Evolutionary conservation across 2,888 invertebrate species (phyloP).

Genomic region (Parochlus steinenii): DNA sequence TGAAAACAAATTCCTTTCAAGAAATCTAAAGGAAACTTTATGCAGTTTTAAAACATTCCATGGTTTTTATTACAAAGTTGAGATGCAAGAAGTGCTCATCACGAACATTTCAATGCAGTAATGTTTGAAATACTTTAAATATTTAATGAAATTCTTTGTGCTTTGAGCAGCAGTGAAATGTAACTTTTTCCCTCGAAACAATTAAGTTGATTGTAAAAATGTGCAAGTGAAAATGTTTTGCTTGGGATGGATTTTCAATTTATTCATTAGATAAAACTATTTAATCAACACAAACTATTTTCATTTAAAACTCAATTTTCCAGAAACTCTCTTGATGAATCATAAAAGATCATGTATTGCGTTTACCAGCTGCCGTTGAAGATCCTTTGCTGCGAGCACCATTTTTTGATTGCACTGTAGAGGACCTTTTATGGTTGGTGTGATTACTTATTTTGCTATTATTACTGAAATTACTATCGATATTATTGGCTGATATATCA

Average conservation of each 20-base stretch:
- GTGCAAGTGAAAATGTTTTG: not conserved
- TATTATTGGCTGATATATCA: slow-evolving; percentile 24
- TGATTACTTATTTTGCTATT: slow-evolving; percentile 12
- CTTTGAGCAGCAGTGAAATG: no score
- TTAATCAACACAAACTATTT: slow-evolving; percentile 1
- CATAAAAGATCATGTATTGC: slow-evolving; percentile 20
- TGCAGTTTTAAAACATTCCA: no score
- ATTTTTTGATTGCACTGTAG: slow-evolving; percentile 13
- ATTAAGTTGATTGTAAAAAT: not conserved
- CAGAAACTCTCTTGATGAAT: slow-evolving; percentile 20
- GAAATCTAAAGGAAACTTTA: no score
- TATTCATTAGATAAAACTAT: not conserved
- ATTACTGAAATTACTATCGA: slow-evolving; percentile 15
- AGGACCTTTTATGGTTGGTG: slow-evolving; percentile 14
- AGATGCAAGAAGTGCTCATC: no score
- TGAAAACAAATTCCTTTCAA: no score
- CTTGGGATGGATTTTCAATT: not conserved
- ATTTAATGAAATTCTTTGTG: not conserved
- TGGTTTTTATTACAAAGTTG: no score
- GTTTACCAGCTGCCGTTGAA: slow-evolving; percentile 14
- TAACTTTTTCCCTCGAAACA: no score
- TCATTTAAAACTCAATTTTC: slow-evolving; percentile 21
- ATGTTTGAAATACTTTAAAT: not conserved
- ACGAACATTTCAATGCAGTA: no score
- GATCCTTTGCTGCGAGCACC: slow-evolving; percentile 11